Conservation (phyloP, 2,888 invertebrate species). For the Leucozona laternaria region DNA sequence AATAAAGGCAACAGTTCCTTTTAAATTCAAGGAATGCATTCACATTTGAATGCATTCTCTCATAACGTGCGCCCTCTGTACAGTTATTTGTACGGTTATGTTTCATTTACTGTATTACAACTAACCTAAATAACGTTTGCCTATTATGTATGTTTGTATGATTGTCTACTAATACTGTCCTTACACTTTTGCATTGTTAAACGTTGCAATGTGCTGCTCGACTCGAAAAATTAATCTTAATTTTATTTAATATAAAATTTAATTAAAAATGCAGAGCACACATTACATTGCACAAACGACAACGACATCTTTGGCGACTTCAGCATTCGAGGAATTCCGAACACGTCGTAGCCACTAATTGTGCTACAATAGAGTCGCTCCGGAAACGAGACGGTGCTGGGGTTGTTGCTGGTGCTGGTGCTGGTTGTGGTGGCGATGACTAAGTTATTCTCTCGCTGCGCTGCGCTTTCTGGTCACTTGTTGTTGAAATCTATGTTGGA, state of each 20-base stretch:
- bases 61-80: not conserved
- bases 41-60: not conserved
- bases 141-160: constrained; percentile 7
- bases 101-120: not conserved
- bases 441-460: constrained; percentile 42
- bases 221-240: constrained; percentile 26
- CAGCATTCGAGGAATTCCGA: constrained; percentile 57
- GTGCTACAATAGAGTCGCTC: constrained; percentile 62
- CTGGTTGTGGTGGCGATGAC: constrained; percentile 44
- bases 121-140: constrained; percentile 38
- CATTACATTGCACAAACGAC: constrained; percentile 39
- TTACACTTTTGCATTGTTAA: constrained; percentile 9
- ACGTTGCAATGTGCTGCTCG: constrained; percentile 31
- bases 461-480: constrained; percentile 41
- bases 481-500: not conserved
- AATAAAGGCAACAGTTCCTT: not conserved
- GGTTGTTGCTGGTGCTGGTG: not conserved
- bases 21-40: not conserved
- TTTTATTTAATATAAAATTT: not conserved
- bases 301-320: constrained; percentile 44
- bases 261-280: constrained; percentile 66
- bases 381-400: constrained; percentile 55
- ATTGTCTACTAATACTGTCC: constrained; percentile 17
- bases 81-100: not conserved
- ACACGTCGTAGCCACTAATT: constrained; percentile 69